Evolutionary conservation across 2,888 invertebrate genomes (phyloP), one percentile per base, ranked within the genome.

Genomic region (Drosophila helvetica): DNA sequence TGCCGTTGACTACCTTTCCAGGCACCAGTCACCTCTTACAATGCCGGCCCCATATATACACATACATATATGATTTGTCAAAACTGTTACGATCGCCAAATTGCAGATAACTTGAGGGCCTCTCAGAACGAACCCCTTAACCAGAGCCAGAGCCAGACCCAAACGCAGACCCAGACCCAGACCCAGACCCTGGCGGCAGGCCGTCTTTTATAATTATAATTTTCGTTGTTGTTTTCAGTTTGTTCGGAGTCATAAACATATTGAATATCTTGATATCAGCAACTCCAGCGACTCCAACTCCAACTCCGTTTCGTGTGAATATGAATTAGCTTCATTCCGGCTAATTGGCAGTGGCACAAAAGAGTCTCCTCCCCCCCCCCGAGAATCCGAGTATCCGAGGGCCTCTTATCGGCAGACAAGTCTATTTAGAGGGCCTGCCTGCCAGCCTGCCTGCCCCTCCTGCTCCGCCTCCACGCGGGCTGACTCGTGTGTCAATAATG

Each of bases 51-150:
- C 15, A 15, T 15, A 33, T 7, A 7, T 5, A 38, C 15, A 42
- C 60, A 56, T 61, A 56, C 8, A 50, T 70, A 60, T 86, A 84
- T 79, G 88, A 83, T 85, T 88, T 85, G 88, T 85, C 88, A 85
- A 85, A 84, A 84, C 84, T 86, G 80, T 88, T 85, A 83, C 84
- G 88, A 86, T 88, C 83, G 79, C 88, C 78, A 86, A 83, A 78
- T 78, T 75, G 73, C 74, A 78, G 83, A 83, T 83, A 87, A 87
- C 82, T 71, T 38, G 38, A n/a, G 38, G n/a, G n/a, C 38, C 38
- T n/a, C 66, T 51, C 55, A 54, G 63, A 59, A 38, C 27, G 53
- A 61, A 15, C 60, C 50, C 33, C 33, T 12, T 12, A 12, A 12
- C 33, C 65, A 19, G 30, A 18, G 18, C 15, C 52, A 1, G 45